phyloP scores from a whole-genome alignment of 2,113 vertebrate species.

The Pseudorectes ferrugineus region DNA sequence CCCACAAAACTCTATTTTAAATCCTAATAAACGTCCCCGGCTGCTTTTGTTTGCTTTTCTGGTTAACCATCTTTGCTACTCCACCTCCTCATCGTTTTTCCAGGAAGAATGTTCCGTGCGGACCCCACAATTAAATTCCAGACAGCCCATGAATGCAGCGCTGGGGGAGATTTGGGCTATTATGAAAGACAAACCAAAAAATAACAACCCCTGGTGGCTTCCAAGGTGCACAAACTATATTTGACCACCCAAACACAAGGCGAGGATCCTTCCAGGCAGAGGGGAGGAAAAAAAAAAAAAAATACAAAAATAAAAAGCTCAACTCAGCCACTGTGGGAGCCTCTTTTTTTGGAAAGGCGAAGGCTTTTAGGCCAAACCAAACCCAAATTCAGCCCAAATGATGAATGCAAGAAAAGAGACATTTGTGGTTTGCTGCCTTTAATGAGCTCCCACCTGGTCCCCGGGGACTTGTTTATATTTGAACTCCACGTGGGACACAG shows the following conservation, averaged over 20 bases:
- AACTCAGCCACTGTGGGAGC: background rate
- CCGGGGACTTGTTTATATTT: background rate
- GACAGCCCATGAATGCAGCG: background rate
- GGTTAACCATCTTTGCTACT: background rate
- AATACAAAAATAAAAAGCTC: background rate
- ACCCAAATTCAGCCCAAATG: background rate
- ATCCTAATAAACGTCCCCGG: background rate
- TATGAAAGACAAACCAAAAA: background rate
- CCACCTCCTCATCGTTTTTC: background rate
- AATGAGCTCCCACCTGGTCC: background rate
- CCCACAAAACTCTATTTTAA: constrained; percentile 3
- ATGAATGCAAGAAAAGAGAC: background rate
- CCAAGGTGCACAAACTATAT: background rate
- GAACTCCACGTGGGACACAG: background rate
- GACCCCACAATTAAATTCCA: constrained; percentile 57
- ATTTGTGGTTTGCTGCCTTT: background rate
- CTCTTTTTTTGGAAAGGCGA: background rate
- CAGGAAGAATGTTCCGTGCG: constrained; percentile 25
- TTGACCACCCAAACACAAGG: constrained; percentile 28
- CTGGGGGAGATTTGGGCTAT: background rate
- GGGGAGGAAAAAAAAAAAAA: accelerated
- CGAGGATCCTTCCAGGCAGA: background rate
- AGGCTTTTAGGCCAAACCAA: background rate
- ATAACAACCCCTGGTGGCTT: background rate
- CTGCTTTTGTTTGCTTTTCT: constrained; percentile 36